A percentile compares a stretch with the other conserved stretches of the same genome.
Evolutionary conservation across 2,888 invertebrate genomes (phyloP).

Genomic region (Nephrotoma appendiculata): DNA sequence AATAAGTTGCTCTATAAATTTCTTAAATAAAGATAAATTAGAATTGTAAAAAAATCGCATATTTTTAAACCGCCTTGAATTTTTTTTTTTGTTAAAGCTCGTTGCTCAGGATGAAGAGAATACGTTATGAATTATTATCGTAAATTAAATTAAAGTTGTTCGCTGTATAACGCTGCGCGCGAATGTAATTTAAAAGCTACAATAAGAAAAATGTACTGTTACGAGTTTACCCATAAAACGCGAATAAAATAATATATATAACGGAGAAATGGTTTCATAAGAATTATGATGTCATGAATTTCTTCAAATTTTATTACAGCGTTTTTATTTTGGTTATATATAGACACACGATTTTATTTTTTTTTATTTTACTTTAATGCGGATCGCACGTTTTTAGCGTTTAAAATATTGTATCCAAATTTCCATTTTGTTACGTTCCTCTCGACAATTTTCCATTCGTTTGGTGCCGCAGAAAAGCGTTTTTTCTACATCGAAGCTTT

Average conservation of each 20-base stretch:
- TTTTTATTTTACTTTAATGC: neutral
- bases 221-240: neutral
- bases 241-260: neutral
- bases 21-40: neutral
- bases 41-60: neutral
- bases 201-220: neutral
- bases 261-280: neutral
- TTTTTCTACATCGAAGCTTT: neutral
- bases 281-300: neutral
- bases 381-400: neutral
- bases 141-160: neutral
- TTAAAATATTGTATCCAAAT: neutral
- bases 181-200: neutral
- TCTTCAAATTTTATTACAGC: neutral
- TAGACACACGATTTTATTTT: neutral
- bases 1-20: neutral
- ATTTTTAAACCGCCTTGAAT: neutral
- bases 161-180: neutral
- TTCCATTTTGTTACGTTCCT: neutral
- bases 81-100: neutral
- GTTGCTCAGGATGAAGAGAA: neutral
- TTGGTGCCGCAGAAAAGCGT: neutral
- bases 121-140: neutral
- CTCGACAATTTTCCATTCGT: neutral
- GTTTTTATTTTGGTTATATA: neutral